Evolutionary conservation across 2,797 vertebrate genomes (phyloP), one percentile per base, ranked within the genome.

Genomic region (Cryptoprocta ferox): DNA sequence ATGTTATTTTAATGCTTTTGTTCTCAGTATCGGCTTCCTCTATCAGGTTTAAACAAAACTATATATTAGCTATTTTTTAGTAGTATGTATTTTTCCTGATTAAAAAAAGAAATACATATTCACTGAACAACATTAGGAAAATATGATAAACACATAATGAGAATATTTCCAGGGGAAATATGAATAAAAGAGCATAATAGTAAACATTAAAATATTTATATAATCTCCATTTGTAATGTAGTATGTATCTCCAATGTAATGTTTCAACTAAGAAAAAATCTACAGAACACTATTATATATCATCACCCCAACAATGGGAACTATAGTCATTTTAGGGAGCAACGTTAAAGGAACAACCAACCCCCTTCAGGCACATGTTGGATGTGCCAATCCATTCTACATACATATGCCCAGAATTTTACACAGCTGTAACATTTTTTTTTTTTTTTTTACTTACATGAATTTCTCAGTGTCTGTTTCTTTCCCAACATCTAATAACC

Each of bases 381-480:
- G 26, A 45, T 90, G 5, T 88, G 30, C 79, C 50, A 91, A 45
- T 81, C 48, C 19, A 39, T 61, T 87, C 53, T 91, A 14, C 81
- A 32, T 61, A 39, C 65, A 3, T 16, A 65, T 53, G 19, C 1
- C 18, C 50, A 83, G 8, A 83, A 63, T 95, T 95, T 76, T 35
- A 30, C 39, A 65, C 19, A 82, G 14, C 15, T 78, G 1, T 80
- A 84, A 94, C 50, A 48, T 13, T 21, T 1, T 28, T 37, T 24
- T 88, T 94, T 91, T n/a, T 61, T 18, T 83, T 66, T 81, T 73
- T 91, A 78, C 95, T 96, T 96, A 95, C 76, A 39, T 84, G 75
- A 66, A 66, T 93, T 94, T 84, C 28, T 86, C 32, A 80, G 6
- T 56, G 2, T 65, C 48, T 24, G 19, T 61, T 32, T 86, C 39